Evolutionary conservation across 2,888 invertebrate genomes (phyloP), one percentile per base, ranked within the genome.

Genomic region (Minunthozetes semirufus): DNA sequence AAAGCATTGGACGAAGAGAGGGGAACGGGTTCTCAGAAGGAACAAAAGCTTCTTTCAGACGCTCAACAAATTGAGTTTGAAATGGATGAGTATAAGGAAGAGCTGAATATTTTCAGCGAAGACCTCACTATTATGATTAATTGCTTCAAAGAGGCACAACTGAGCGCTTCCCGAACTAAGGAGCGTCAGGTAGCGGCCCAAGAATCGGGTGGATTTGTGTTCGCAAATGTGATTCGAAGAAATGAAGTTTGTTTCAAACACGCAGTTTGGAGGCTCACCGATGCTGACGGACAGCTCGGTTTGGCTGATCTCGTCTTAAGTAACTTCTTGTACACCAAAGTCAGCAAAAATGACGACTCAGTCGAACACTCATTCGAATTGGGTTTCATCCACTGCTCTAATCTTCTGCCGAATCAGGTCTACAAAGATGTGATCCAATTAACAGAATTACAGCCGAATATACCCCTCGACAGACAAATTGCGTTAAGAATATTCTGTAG

Each of bases 231-330:
- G 27, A 91, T 93, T 33, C 86, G 95, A 48, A 89, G 90, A 0
- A 92, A 91, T 80, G 94, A 98, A 85, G 97, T 99, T 80, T 98
- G 95, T 84, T 99, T 99, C 84, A 96, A 97, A 84, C 93, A 94
- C 81, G 98, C 98, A 5, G 92, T 94, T 81, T 99, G 99, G 99
- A 85, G 97, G 53, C 87, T 99, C 78, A 99, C 98, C 0, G 97
- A 99, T 83, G 90, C 92, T 0, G 98, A 99, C 84, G 99, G 99
- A 0, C 98, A 97, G 84, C 89, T 98, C 74, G 97, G 97, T 76
- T 94, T 99, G 78, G 94, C 98, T 0, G 97, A 99, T 85, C 87
- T 98, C 76, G 90, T 94, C 75, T 88, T 99, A 3, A 91, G 94
- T 75, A 97, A 96, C 83, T 99, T 99, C 84, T 85, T 98, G 87